These are phyloP conservation scores for Dicyrtomina minuta DNA, from an alignment of 2,888 invertebrate genomes.

Conservation along the genomic window DNA sequence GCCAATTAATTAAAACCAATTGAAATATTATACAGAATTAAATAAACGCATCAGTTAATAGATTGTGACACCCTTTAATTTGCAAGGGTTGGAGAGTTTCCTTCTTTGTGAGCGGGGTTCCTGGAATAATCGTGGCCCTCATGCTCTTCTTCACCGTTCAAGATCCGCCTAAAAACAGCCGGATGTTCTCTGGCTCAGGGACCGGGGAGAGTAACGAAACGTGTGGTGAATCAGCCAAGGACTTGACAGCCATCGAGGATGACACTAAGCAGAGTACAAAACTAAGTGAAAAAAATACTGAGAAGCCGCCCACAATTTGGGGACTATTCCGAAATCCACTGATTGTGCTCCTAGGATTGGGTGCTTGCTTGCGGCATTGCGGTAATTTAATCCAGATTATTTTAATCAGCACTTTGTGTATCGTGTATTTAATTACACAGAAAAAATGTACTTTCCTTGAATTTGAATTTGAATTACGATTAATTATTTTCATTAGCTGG, in stretches of 20 bases:
- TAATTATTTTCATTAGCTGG: slow-evolving; percentile 64
- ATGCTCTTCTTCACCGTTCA: slow-evolving; percentile 73
- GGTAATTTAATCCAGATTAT: too few species aligned
- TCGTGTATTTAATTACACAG: too few species aligned
- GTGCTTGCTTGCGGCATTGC: slow-evolving; percentile 85
- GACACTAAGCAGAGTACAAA: slow-evolving; percentile 41
- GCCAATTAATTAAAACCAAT: neutral
- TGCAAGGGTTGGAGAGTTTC: slow-evolving; percentile 85
- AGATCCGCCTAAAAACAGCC: slow-evolving; percentile 70
- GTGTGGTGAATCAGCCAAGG: neutral
- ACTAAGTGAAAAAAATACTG: slow-evolving; percentile 55
- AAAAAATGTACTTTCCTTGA: too few species aligned
- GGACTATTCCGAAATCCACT: slow-evolving; percentile 75
- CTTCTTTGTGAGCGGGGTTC: slow-evolving; percentile 75
- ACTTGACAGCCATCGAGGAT: neutral
- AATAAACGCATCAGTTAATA: too few species aligned
- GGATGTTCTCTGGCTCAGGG: neutral
- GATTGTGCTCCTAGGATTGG: slow-evolving; percentile 75
- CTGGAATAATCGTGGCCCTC: slow-evolving; percentile 70
- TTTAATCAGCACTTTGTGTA: too few species aligned
- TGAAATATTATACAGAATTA: neutral
- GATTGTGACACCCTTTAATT: too few species aligned
- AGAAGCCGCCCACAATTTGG: slow-evolving; percentile 63
- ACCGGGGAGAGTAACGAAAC: neutral
- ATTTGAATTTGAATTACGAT: slow-evolving; percentile 16